Conservation (phyloP, 2,113 vertebrate genomes). For the Cephalopholis sonnerati region DNA sequence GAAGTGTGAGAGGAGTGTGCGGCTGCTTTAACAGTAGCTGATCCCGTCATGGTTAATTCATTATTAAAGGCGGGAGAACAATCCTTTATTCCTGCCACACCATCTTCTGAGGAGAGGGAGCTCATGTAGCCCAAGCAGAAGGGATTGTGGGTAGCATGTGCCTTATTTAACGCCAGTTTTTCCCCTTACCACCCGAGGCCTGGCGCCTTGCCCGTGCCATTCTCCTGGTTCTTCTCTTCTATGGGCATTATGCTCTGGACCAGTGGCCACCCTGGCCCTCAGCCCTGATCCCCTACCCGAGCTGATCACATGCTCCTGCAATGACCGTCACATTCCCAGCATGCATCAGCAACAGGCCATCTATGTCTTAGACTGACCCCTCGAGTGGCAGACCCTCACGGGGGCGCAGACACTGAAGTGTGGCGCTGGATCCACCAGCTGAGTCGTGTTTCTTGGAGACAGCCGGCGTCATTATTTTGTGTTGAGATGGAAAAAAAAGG, state of each 20-base stretch:
- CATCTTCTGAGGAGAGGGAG: constrained; percentile 9
- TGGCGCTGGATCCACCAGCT: constrained; percentile 32
- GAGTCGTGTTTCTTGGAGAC: constrained; percentile 44
- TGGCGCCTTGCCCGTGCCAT: constrained; percentile 30
- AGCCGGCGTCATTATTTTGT: constrained; percentile 21
- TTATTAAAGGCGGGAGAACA: constrained; percentile 63
- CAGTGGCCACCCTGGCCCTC: constrained; percentile 43
- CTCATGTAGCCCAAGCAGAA: constrained; percentile 50
- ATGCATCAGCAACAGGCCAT: constrained; percentile 55
- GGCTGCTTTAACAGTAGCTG: constrained; percentile 58
- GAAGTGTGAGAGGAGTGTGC: constrained; percentile 28
- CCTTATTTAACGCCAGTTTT: neutral
- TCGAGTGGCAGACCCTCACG: constrained; percentile 6
- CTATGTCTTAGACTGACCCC: constrained; percentile 25
- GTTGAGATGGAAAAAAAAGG: constrained; percentile 36
- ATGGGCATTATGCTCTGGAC: constrained; percentile 65
- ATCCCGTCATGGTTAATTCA: constrained; percentile 57
- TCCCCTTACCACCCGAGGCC: constrained; percentile 1
- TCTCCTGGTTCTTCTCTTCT: constrained; percentile 66
- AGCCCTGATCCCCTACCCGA: constrained; percentile 39
- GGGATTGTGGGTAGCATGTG: constrained; percentile 48
- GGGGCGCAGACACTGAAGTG: constrained; percentile 29
- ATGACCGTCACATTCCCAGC: constrained; percentile 56
- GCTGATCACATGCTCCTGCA: constrained; percentile 25
- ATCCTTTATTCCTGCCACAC: neutral